Evolutionary conservation across 2,113 vertebrate species (phyloP).

Genomic region (Ancistrus triradiatus): DNA sequence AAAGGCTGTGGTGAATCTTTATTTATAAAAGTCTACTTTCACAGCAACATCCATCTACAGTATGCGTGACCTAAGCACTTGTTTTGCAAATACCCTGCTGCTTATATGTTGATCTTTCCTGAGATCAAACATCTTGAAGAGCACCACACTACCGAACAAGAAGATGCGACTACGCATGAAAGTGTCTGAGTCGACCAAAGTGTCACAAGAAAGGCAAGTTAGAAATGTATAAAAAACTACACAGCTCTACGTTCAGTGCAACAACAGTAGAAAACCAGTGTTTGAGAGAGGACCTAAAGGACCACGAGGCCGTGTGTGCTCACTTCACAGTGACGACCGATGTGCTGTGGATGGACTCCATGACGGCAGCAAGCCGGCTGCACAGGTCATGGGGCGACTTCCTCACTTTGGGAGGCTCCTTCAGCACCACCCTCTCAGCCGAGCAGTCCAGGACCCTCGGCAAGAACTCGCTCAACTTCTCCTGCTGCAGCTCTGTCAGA

Average conservation of each 20-base stretch:
- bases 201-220: constrained; percentile 24
- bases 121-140: constrained; percentile 36
- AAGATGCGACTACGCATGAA: constrained; percentile 22
- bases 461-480: constrained; percentile 85
- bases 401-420: constrained; percentile 90
- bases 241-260: constrained; percentile 40
- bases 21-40: constrained; percentile 6
- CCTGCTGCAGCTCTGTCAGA: constrained; percentile 76
- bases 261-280: constrained; percentile 41
- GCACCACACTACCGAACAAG: constrained; percentile 8
- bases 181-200: constrained; percentile 11
- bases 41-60: constrained; percentile 17
- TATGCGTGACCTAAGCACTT: neutral
- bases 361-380: constrained; percentile 87
- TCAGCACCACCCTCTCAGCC: constrained; percentile 76
- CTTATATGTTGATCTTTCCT: constrained; percentile 38
- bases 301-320: constrained; percentile 20
- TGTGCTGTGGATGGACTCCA: constrained; percentile 89
- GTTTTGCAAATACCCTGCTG: neutral
- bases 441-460: constrained; percentile 92
- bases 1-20: constrained; percentile 15
- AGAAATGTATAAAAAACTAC: constrained; percentile 54
- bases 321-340: constrained; percentile 78
- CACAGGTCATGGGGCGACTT: constrained; percentile 88
- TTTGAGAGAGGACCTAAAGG: neutral